phyloP scores from a whole-genome alignment of 2,113 vertebrate genomes.

The Okapia johnstoni region DNA sequence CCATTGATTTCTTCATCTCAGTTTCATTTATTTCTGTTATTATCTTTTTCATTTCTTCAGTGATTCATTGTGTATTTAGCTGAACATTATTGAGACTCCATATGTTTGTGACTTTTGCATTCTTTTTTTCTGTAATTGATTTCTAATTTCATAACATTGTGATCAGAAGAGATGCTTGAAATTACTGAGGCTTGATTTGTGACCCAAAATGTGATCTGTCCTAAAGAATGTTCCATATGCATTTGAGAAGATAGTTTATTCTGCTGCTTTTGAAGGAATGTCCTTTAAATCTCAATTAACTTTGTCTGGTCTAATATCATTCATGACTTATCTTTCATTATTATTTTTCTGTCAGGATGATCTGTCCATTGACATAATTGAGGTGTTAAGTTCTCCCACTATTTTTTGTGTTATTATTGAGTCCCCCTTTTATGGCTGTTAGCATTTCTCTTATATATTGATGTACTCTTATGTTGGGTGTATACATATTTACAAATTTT shows the following conservation, averaged over 20 bases:
- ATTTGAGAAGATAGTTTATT: neutral
- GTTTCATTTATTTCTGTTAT: neutral
- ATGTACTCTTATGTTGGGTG: neutral
- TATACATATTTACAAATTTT: neutral
- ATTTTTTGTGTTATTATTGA: neutral
- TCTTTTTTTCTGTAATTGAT: neutral
- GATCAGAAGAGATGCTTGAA: neutral
- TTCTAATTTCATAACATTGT: neutral
- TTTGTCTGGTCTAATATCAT: neutral
- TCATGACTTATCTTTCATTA: neutral
- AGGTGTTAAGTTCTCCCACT: neutral
- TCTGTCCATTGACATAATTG: neutral
- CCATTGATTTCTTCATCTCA: no score
- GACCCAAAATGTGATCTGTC: neutral
- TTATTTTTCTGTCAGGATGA: neutral
- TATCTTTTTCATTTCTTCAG: neutral
- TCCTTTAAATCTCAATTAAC: neutral
- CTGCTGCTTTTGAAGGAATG: neutral
- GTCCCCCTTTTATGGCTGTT: neutral
- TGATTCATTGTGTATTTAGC: neutral
- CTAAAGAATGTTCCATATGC: neutral
- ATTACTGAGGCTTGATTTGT: neutral
- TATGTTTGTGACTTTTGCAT: neutral
- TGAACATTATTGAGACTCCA: neutral
- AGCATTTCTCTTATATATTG: neutral